A percentile compares a stretch with the other conserved stretches of the same genome.
Evolutionary conservation across 2,888 invertebrate genomes (phyloP).

Genomic region (Stenodema calcarata): DNA sequence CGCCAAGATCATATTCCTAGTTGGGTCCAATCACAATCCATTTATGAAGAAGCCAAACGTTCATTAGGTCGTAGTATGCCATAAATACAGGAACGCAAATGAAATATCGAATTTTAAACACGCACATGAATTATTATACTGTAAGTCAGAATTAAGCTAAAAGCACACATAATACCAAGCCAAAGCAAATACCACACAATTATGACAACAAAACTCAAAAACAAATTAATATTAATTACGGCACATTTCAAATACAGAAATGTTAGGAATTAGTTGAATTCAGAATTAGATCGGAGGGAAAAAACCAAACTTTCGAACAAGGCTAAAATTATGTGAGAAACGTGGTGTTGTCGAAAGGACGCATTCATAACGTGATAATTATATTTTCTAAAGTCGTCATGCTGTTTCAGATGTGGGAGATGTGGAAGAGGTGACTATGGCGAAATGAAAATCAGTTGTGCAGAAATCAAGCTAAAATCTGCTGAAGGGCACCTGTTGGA

Average conservation of each 20-base stretch:
- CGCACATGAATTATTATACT: too few species aligned
- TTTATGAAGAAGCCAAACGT: too few species aligned
- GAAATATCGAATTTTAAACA: too few species aligned
- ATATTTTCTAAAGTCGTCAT: neutral
- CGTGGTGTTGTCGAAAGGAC: neutral
- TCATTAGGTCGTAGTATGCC: too few species aligned
- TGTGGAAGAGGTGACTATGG: neutral
- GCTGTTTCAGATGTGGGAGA: neutral
- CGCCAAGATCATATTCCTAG: too few species aligned
- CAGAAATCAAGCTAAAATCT: neutral
- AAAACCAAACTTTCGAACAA: neutral
- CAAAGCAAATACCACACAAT: neutral
- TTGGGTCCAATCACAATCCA: too few species aligned
- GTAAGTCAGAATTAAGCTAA: neutral
- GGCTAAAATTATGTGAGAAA: neutral
- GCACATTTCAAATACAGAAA: neutral
- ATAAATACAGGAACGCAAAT: too few species aligned
- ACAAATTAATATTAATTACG: neutral
- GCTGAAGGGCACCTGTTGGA: neutral
- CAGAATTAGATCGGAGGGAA: neutral
- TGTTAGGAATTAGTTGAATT: slow-evolving; percentile 21
- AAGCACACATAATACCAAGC: neutral
- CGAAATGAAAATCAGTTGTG: neutral
- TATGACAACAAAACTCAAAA: neutral
- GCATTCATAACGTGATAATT: neutral